Evolutionary conservation across 1,140 invertebrate species (phyloP).

Genomic region (Eumeta japonica): DNA sequence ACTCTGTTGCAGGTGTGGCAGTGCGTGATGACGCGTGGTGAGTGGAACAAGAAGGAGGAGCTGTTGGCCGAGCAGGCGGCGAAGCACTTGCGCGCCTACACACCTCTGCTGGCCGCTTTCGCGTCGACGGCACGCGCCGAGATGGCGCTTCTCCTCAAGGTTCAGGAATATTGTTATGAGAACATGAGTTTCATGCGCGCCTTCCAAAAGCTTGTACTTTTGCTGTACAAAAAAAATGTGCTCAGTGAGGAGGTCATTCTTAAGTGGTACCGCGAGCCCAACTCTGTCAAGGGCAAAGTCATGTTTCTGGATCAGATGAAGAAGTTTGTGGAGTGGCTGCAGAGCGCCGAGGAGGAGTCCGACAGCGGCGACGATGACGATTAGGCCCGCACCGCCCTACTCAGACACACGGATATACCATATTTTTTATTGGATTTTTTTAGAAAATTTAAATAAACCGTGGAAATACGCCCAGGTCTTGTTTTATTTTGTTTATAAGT

Average conservation of each 20-base stretch:
- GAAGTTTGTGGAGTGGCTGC: conserved; percentile 94
- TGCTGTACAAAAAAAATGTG: conserved; percentile 95
- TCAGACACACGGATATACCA: conserved; percentile 33
- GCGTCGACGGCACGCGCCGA: conserved; percentile 81
- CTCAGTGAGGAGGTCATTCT: conserved; percentile 89
- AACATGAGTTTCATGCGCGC: conserved; percentile 99
- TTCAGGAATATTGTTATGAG: conserved; percentile 95
- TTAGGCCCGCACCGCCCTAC: conserved; percentile 23
- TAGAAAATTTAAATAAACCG: conserved; percentile 55
- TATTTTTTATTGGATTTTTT: conserved; percentile 59
- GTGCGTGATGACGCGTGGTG: conserved; percentile 88
- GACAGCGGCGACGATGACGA: conserved; percentile 50
- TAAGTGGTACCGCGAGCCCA: conserved; percentile 91
- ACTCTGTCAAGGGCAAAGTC: conserved; percentile 92
- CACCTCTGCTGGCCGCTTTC: conserved; percentile 82
- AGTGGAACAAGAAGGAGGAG: conserved; percentile 99
- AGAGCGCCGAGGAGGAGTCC: conserved; percentile 88
- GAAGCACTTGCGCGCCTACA: conserved; percentile 85
- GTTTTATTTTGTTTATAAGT: conserved; percentile 41
- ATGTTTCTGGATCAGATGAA: conserved; percentile 97
- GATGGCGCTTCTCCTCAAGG: conserved; percentile 80
- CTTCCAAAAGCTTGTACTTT: conserved; percentile 94
- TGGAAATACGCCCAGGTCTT: conserved; percentile 36
- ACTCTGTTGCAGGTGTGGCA: conserved; percentile 79
- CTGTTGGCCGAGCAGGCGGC: conserved; percentile 91